Evolutionary conservation across 1,140 invertebrate species (phyloP), one percentile per base, ranked within the genome.

Genomic region (Bombus haemorrhoidalis): DNA sequence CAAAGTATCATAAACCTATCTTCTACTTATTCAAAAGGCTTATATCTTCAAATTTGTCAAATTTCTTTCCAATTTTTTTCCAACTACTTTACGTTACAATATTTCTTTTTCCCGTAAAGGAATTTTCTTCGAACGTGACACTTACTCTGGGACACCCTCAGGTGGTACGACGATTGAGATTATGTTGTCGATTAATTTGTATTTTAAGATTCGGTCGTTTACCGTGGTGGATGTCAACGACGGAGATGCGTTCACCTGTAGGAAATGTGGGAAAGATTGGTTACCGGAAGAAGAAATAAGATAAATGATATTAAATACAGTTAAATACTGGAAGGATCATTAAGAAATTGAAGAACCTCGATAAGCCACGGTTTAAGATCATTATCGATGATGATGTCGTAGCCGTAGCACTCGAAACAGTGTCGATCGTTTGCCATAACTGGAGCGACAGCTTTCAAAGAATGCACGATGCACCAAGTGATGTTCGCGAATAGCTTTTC

Each of bases 101-200:
- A 47, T 47, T 18, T 47, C 47, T 47, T 47, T 47, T 18, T 18
- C 0, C 47, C 47, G 47, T 47, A 47, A 47, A 47, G 15, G 47
- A 47, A 18, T 47, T 18, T 6, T 53, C 47, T 53, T 53, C 5
- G 2, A 53, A 66, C 10, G 12, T 18, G 47, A 43, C 39, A 95
- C 96, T 96, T 95, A 98, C 97, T 99, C 98, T 57, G 98, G 98
- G 22, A 98, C 96, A 72, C 98, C 98, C 91, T 98, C 98, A 1
- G 98, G 97, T 3, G 98, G 98, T 47, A 99, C 92, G 1, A 99
- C 98, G 71, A 99, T 97, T 43, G 98, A 98, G 72, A 99, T 95
- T 83, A 99, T 98, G 94, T 99, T 99, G 92, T 99, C 98, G 82
- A 99, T 98, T 25, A 99, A 94, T 95, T 99, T 99, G 91, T 99